A percentile compares a stretch with the other conserved stretches of the same genome.
Evolutionary conservation across 2,113 vertebrate genomes (phyloP).

Genomic region (Sclerurus mexicanus): DNA sequence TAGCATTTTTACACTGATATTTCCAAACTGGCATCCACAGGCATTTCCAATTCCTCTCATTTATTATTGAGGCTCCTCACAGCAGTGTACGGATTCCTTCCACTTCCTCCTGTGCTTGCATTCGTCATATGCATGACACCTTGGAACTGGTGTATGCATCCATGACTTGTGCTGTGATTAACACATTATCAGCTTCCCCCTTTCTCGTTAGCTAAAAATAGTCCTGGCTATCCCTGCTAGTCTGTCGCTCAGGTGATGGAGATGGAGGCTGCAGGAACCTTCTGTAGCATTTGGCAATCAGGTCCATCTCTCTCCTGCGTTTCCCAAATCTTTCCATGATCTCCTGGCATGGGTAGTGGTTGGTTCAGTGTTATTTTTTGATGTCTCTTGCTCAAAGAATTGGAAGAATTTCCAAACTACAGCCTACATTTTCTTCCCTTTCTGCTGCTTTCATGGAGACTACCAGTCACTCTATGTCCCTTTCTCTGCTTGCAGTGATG

Average conservation of each 20-base stretch:
- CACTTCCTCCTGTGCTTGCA: slow-evolving; percentile 66
- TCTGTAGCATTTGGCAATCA: slow-evolving; percentile 58
- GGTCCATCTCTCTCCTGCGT: neutral
- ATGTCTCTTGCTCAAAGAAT: neutral
- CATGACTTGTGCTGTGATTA: slow-evolving; percentile 62
- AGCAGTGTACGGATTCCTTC: slow-evolving; percentile 59
- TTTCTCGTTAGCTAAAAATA: slow-evolving; percentile 64
- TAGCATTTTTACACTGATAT: slow-evolving; percentile 20
- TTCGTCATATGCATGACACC: slow-evolving; percentile 57
- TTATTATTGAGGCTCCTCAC: slow-evolving; percentile 64
- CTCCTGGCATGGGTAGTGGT: neutral
- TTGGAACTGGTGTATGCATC: slow-evolving; percentile 56
- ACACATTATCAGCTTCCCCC: slow-evolving; percentile 66
- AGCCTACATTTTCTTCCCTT: neutral
- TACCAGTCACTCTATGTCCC: neutral
- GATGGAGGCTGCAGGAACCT: slow-evolving; percentile 60
- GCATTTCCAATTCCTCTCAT: slow-evolving; percentile 39
- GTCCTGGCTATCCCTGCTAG: slow-evolving; percentile 56
- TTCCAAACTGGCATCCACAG: slow-evolving; percentile 38
- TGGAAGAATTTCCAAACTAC: neutral
- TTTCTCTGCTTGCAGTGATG: neutral
- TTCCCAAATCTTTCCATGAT: slow-evolving; percentile 36
- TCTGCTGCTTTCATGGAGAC: neutral
- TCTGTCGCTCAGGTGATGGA: slow-evolving; percentile 66
- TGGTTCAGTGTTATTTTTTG: neutral